These are phyloP conservation scores for Conistra vaccinii DNA, from an alignment of 2,888 invertebrate genomes.

Conservation along the genomic window DNA sequence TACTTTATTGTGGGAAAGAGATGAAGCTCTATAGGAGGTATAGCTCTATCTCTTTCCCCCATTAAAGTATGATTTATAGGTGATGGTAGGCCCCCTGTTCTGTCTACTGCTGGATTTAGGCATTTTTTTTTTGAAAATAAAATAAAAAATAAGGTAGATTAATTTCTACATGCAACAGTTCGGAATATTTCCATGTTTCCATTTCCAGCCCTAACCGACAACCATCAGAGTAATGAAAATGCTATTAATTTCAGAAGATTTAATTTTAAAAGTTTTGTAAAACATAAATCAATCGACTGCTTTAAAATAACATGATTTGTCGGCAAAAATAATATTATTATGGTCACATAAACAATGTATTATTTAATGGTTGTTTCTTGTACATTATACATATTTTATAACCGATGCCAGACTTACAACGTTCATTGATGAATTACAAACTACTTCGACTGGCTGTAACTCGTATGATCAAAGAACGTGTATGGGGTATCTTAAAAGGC, in stretches of 20 bases:
- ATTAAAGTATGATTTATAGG: no score
- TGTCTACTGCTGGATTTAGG: no score
- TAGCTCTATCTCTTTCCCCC: no score
- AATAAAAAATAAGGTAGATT: no score
- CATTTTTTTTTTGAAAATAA: no score
- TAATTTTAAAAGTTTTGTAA: not conserved
- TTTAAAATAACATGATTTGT: not conserved
- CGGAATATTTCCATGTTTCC: not conserved
- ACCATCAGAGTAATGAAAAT: no score
- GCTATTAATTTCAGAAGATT: not conserved
- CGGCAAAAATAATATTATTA: slow-evolving; percentile 31
- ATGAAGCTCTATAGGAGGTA: no score
- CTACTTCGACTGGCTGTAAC: not conserved
- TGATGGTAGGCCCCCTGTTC: no score
- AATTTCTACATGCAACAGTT: not conserved
- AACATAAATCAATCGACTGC: not conserved
- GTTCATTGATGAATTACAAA: slow-evolving; percentile 42
- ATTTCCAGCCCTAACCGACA: not conserved
- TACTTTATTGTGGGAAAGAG: no score
- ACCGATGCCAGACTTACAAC: slow-evolving; percentile 9
- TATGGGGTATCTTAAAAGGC: slow-evolving; percentile 9
- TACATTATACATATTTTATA: slow-evolving; percentile 50
- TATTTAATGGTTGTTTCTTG: slow-evolving; percentile 42
- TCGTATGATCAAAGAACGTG: slow-evolving; percentile 4
- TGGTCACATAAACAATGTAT: slow-evolving; percentile 39